Evolutionary conservation across 2,797 vertebrate genomes (phyloP).

Genomic region (Pseudomugil tenellus): DNA sequence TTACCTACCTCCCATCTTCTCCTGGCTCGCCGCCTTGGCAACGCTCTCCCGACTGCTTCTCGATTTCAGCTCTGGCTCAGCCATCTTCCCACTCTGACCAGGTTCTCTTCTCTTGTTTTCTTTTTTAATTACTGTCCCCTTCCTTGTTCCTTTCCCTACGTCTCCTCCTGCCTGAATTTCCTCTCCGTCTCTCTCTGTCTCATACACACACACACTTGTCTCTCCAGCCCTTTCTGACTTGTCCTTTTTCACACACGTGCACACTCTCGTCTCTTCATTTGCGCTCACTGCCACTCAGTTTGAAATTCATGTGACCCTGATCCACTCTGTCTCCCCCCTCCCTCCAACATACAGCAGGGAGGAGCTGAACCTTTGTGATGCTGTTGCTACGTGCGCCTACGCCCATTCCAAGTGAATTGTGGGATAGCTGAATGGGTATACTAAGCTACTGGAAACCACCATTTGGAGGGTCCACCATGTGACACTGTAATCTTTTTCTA

Average conservation of each 20-base stretch:
- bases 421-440: conserved; percentile 45
- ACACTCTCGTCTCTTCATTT: conserved; percentile 44
- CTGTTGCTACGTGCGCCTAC: conserved; percentile 56
- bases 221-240: conserved; percentile 37
- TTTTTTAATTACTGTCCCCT: conserved; percentile 32
- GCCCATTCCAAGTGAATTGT: conserved; percentile 55
- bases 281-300: conserved; percentile 54
- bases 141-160: conserved; percentile 45
- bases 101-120: conserved; percentile 42
- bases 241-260: conserved; percentile 43
- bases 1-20: conserved; percentile 80
- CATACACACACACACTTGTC: conserved; percentile 15
- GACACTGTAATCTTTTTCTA: conserved; percentile 67
- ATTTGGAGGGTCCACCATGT: conserved; percentile 58
- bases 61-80: conserved; percentile 81
- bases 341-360: conserved; percentile 61
- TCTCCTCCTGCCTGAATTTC: conserved; percentile 46
- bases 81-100: conserved; percentile 72
- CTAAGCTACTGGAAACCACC: conserved; percentile 55
- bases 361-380: conserved; percentile 72
- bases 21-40: conserved; percentile 72
- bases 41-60: conserved; percentile 79
- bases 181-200: conserved; percentile 27
- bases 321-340: conserved; percentile 40
- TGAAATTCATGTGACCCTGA: conserved; percentile 66